Conservation (phyloP, 2,888 invertebrate species). For the Sturmia bella region DNA sequence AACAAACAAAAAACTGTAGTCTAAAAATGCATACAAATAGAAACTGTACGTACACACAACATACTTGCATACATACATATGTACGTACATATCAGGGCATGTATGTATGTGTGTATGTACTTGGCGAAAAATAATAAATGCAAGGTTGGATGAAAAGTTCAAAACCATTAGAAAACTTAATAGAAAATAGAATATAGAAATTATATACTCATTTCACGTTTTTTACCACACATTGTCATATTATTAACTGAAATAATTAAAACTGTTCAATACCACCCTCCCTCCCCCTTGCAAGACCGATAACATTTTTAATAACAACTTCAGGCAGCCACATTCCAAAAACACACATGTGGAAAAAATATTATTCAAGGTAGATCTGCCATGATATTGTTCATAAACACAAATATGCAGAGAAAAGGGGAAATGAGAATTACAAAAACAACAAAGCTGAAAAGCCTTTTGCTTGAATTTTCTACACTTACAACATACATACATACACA, state of each 20-base stretch:
- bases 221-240: neutral
- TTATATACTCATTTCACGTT: neutral
- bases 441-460: conserved; percentile 19
- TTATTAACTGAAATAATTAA: neutral
- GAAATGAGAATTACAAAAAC: conserved; percentile 40
- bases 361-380: neutral
- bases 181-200: neutral
- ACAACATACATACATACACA: conserved; percentile 12
- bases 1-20: neutral
- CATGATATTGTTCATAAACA: neutral
- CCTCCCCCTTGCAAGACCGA: conserved; percentile 5
- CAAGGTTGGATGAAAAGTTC: conserved; percentile 39
- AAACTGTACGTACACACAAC: neutral
- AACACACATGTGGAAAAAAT: conserved; percentile 55
- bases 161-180: neutral
- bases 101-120: neutral
- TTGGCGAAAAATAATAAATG: conserved; percentile 41
- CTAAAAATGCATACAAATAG: neutral
- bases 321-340: conserved; percentile 48
- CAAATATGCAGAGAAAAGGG: conserved; percentile 22
- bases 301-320: conserved; percentile 17
- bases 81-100: neutral
- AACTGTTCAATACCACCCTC: neutral
- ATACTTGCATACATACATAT: neutral
- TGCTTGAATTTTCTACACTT: conserved; percentile 23